Conservation (phyloP, 2,888 invertebrate species). For the Tinea semifulvella region DNA sequence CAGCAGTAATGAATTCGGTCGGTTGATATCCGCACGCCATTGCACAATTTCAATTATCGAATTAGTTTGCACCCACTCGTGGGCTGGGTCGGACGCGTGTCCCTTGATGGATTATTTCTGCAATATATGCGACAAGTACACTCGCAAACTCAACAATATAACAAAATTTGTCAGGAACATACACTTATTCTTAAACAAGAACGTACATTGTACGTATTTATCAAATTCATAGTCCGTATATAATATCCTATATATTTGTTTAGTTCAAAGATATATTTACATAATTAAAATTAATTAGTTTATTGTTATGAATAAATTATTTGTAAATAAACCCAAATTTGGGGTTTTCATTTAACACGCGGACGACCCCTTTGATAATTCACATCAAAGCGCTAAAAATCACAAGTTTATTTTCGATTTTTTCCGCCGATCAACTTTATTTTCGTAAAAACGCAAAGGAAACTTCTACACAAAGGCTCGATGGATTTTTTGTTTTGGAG, state of each 20-base stretch:
- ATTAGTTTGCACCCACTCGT: conserved; percentile 38
- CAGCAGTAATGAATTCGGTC: conserved; percentile 59
- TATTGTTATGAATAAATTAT: conserved; percentile 6
- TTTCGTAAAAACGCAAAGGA: conserved; percentile 48
- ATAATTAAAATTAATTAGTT: neutral
- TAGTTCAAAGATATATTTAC: too few relatives aligned
- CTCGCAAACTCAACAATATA: too few relatives aligned
- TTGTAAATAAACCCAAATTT: neutral
- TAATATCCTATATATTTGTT: too few relatives aligned
- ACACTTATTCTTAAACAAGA: too few relatives aligned
- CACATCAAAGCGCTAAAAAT: conserved; percentile 49
- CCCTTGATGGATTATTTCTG: neutral
- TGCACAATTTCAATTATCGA: conserved; percentile 68
- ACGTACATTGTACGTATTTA: too few relatives aligned
- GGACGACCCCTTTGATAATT: conserved; percentile 33
- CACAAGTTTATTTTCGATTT: conserved; percentile 45
- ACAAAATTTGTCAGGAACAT: too few relatives aligned
- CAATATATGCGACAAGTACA: too few relatives aligned
- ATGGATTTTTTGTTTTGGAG: conserved; percentile 45
- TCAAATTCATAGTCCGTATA: too few relatives aligned
- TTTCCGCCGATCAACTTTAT: conserved; percentile 55
- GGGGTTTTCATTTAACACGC: neutral
- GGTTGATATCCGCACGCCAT: conserved; percentile 48
- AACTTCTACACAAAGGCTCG: conserved; percentile 49
- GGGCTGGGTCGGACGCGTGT: conserved; percentile 11